Conservation (phyloP, 1,140 invertebrate species). For the Camponotus pennsylvanicus region DNA sequence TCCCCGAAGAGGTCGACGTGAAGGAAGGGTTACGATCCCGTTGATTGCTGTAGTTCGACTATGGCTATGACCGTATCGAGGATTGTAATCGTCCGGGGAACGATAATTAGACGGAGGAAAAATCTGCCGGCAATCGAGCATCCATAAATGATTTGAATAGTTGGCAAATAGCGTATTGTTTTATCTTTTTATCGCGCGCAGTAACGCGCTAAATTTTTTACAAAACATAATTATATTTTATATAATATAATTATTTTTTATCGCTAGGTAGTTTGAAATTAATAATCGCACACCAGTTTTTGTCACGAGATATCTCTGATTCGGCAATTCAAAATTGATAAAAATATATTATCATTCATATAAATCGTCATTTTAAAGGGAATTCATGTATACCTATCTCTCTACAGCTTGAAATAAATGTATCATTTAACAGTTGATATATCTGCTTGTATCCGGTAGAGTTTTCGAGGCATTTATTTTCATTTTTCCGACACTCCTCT, state of each 20-base stretch:
- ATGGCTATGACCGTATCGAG: conserved; percentile 65
- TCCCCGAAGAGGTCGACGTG: conserved; percentile 25
- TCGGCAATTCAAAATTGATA: conserved; percentile 43
- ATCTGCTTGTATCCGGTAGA: conserved; percentile 39
- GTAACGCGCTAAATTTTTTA: background rate
- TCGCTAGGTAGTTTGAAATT: conserved; percentile 12
- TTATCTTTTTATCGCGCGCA: background rate
- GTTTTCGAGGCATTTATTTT: conserved; percentile 49
- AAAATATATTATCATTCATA: conserved; percentile 43
- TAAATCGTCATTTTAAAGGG: conserved; percentile 39
- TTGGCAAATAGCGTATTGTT: too few relatives aligned
- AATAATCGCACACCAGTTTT: background rate
- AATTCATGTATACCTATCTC: conserved; percentile 45
- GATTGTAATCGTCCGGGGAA: conserved; percentile 60
- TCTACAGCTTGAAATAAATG: conserved; percentile 42
- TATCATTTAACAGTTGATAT: conserved; percentile 39
- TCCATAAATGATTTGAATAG: conserved; percentile 18
- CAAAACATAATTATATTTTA: conserved; percentile 12
- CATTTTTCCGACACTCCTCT: conserved; percentile 51
- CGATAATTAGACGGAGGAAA: conserved; percentile 70
- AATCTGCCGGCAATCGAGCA: conserved; percentile 66
- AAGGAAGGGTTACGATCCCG: conserved; percentile 77
- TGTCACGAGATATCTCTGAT: conserved; percentile 18
- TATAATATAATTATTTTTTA: conserved; percentile 9
- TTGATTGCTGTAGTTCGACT: conserved; percentile 79